A percentile compares a stretch with the other conserved stretches of the same genome.
These are phyloP conservation scores for Lichenostomus cassidix DNA, from an alignment of 2,113 vertebrate genomes.

Conservation along the genomic window DNA sequence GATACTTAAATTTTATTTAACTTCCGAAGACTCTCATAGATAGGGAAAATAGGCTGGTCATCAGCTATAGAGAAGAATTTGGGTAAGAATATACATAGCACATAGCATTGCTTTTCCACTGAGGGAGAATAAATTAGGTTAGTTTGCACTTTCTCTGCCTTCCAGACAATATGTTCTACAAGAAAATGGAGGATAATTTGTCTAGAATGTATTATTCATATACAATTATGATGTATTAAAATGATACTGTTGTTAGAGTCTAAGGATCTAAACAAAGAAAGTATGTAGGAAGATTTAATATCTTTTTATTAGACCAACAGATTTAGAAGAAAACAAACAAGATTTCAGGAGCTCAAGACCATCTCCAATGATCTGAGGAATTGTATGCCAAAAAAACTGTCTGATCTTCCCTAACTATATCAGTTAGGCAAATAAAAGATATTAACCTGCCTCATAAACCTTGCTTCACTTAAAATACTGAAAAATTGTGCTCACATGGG, in stretches of 20 bases:
- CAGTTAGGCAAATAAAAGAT: neutral
- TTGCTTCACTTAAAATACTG: neutral
- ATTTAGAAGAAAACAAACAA: neutral
- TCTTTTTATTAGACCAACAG: neutral
- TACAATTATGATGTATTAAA: neutral
- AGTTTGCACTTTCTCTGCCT: neutral
- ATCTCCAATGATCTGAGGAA: neutral
- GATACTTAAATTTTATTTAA: neutral
- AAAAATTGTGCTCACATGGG: neutral
- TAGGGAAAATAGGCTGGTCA: neutral
- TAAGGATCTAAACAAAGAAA: neutral
- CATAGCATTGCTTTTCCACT: neutral
- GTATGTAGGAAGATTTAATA: neutral
- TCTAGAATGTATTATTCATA: neutral
- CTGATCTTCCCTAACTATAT: neutral
- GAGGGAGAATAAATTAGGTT: neutral
- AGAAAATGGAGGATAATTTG: neutral
- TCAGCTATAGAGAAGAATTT: neutral
- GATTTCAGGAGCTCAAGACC: neutral
- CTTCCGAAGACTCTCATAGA: neutral
- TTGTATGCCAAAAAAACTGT: neutral
- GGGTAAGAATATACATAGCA: neutral
- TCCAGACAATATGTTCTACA: neutral
- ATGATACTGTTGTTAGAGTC: neutral
- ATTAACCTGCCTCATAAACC: neutral